Evolutionary conservation across 2,888 invertebrate genomes (phyloP).

Genomic region (Brachyptera risi): DNA sequence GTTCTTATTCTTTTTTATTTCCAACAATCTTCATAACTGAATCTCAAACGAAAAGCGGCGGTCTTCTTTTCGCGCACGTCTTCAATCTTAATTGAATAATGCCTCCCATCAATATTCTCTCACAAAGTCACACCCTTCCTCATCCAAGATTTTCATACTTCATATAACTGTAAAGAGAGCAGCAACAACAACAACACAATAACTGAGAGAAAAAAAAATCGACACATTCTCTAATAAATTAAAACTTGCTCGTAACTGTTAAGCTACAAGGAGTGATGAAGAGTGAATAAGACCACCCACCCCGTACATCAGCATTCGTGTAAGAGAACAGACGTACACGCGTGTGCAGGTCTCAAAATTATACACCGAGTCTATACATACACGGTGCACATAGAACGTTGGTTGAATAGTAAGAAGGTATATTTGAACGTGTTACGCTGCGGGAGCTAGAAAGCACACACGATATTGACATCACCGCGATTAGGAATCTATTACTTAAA

Average conservation of each 20-base stretch:
- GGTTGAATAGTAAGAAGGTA: not conserved
- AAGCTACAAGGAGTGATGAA: not conserved
- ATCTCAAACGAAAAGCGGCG: not conserved
- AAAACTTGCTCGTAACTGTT: not conserved
- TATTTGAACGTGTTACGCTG: not conserved
- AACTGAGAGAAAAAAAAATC: not conserved
- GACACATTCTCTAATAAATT: too few species aligned
- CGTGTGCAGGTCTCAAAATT: too few species aligned
- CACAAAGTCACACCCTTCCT: conserved; percentile 1
- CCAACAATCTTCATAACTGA: not conserved
- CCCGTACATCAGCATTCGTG: not conserved
- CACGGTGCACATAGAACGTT: not conserved
- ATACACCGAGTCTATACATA: not conserved
- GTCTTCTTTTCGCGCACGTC: not conserved
- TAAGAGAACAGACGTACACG: too few species aligned
- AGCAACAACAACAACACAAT: not conserved
- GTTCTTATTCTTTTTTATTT: too few species aligned
- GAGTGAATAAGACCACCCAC: conserved; percentile 1
- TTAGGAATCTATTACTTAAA: not conserved
- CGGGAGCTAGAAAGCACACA: conserved; percentile 10
- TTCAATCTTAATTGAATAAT: not conserved
- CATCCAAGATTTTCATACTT: too few species aligned
- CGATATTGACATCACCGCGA: conserved; percentile 8
- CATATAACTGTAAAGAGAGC: too few species aligned
- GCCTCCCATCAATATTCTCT: conserved; percentile 1